Base-by-base conservation (phyloP, 2,888 invertebrate genomes). In the Eugnorisma glareosa region DNA sequence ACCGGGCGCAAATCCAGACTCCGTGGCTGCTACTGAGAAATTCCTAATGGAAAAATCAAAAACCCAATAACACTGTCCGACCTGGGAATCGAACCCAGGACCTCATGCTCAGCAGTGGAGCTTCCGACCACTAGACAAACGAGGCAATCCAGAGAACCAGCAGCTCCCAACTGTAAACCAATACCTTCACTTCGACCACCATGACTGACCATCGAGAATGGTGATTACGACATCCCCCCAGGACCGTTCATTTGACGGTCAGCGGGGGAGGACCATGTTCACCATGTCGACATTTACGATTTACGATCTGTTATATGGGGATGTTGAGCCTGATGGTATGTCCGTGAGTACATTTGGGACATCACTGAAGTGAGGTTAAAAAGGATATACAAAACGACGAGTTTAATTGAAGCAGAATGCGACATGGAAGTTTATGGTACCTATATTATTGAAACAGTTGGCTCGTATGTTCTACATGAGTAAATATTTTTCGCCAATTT, bases 361-460 rank as follows among this genome's bases (percentile, higher is more conserved):
- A 51, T 21, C 28, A 67, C 57, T 59, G 31, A 66, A 73, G 21
- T 45, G 54, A 45, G 45, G n/a, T 82, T 73, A 54, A 5, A 81
- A 70, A 61, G 45, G 31, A 54, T 63, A 37, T 61, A 57, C 73
- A 79, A 67, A 81, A 66, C 6, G 54, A 61, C 48, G 35, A 37
- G 28, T 78, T 51, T 21, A 24, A 73, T 35, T 79, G 24, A 57
- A 24, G 18, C 57, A 59, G 57, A 43, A 73, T 37, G 13, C 15
- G 31, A 51, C 57, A 81, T 57, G 75, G 64, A 57, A 61, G 67
- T 78, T 73, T 35, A 67, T 72, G 31, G 67, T 82, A 77, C 10
- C 10, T 31, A 43, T 75, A 81, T 81, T 77, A 83, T 84, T 77
- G 67, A 73, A 83, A 83, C 84, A 84, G 84, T 31, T 77, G 81